Percentiles rank a stretch among this genome's conserved stretches.
These are phyloP conservation scores for Cremastinae sp. DNA, from an alignment of 2,888 invertebrate species.

Conservation along the genomic window DNA sequence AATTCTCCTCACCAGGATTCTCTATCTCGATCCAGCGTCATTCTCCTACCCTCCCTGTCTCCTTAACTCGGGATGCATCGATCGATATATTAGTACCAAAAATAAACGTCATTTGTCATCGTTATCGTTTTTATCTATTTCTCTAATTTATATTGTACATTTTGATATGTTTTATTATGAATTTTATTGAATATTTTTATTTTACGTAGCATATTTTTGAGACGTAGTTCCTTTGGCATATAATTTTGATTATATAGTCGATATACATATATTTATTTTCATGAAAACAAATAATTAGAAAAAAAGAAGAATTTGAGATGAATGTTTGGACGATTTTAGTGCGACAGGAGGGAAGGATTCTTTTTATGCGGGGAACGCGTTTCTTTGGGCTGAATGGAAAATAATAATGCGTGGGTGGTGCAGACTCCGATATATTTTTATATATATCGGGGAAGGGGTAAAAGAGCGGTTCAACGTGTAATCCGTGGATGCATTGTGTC, in stretches of 20 bases:
- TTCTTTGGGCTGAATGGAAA: conserved; percentile 54
- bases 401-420: conserved; percentile 55
- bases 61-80: background rate
- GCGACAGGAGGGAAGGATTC: conserved; percentile 1
- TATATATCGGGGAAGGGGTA: conserved; percentile 27
- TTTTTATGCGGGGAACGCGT: conserved; percentile 17
- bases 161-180: no score
- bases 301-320: background rate
- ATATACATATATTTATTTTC: no score
- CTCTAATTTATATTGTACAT: no score
- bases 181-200: no score
- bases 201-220: no score
- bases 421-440: conserved; percentile 20
- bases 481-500: conserved; percentile 58
- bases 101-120: background rate
- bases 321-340: conserved; percentile 1
- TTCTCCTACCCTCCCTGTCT: conserved; percentile 53
- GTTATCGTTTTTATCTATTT: no score
- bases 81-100: no score
- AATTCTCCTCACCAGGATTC: conserved; percentile 66
- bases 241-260: no score
- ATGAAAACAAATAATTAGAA: no score
- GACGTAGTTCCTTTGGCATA: no score
- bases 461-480: conserved; percentile 59
- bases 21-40: conserved; percentile 65